These are phyloP conservation scores for Hemiscyllium ocellatum DNA, from an alignment of 2,113 vertebrate genomes.

Conservation along the genomic window DNA sequence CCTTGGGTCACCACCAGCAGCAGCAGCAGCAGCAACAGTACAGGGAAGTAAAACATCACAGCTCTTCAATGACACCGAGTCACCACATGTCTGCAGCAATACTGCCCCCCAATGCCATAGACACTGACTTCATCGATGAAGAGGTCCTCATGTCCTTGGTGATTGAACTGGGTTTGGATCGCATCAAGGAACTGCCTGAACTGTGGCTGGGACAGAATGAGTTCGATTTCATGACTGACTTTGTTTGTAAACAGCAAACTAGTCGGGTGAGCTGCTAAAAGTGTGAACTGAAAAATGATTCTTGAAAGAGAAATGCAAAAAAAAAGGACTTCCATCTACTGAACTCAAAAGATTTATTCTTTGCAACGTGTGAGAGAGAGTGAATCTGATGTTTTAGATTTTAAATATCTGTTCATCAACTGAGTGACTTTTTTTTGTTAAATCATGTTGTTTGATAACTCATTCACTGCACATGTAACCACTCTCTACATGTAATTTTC, in stretches of 20 bases:
- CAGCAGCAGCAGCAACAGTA: conserved; percentile 47
- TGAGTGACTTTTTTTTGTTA: neutral
- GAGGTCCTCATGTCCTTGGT: conserved; percentile 84
- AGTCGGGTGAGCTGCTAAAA: conserved; percentile 77
- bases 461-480: conserved; percentile 8
- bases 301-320: conserved; percentile 45
- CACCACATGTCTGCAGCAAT: conserved; percentile 69
- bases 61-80: conserved; percentile 37
- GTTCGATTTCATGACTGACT: conserved; percentile 85
- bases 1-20: conserved; percentile 61
- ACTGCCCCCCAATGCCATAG: conserved; percentile 85
- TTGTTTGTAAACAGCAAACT: conserved; percentile 83
- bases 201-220: conserved; percentile 85
- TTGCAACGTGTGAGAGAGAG: neutral
- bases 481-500: neutral
- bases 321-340: neutral
- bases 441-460: neutral
- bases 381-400: neutral
- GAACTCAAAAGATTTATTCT: neutral
- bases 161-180: conserved; percentile 82
- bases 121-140: conserved; percentile 85
- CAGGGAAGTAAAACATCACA: conserved; percentile 43
- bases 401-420: neutral
- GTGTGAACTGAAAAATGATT: conserved; percentile 41
- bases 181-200: conserved; percentile 82